Conservation (phyloP, 2,113 vertebrate genomes). For the Halichoerus grypus region DNA sequence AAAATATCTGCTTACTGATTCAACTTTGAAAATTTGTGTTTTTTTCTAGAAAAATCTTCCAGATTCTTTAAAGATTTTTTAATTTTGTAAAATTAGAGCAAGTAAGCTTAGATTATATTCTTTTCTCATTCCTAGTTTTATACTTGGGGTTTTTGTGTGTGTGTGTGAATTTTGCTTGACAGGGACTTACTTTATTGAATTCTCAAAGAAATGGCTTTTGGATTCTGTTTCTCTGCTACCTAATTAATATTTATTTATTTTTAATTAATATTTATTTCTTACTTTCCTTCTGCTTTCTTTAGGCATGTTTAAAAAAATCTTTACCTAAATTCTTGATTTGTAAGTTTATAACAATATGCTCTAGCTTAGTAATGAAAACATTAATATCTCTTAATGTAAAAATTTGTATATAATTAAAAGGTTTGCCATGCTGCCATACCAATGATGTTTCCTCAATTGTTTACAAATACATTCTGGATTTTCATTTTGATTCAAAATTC, state of each 20-base stretch:
- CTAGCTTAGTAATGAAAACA: background rate
- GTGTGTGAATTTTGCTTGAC: background rate
- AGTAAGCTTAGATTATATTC: background rate
- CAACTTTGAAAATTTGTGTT: background rate
- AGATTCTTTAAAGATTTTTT: background rate
- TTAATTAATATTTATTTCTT: conserved; percentile 27
- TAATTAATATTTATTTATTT: background rate
- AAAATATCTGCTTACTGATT: background rate
- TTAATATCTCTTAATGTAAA: background rate
- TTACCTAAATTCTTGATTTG: background rate
- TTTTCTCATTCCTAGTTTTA: background rate
- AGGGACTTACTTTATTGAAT: background rate
- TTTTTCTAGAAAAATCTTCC: background rate
- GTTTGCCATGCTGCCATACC: background rate
- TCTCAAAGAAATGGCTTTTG: conserved; percentile 22
- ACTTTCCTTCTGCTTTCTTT: background rate
- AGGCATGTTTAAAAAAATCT: background rate
- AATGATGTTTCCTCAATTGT: background rate
- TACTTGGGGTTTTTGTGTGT: background rate
- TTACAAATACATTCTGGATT: background rate
- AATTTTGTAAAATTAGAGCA: background rate
- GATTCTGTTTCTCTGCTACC: background rate
- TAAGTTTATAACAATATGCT: background rate
- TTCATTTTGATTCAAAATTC: background rate
- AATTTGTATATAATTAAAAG: background rate